Conservation (phyloP, 1,140 invertebrate species). For the Callitettix versicolor region DNA sequence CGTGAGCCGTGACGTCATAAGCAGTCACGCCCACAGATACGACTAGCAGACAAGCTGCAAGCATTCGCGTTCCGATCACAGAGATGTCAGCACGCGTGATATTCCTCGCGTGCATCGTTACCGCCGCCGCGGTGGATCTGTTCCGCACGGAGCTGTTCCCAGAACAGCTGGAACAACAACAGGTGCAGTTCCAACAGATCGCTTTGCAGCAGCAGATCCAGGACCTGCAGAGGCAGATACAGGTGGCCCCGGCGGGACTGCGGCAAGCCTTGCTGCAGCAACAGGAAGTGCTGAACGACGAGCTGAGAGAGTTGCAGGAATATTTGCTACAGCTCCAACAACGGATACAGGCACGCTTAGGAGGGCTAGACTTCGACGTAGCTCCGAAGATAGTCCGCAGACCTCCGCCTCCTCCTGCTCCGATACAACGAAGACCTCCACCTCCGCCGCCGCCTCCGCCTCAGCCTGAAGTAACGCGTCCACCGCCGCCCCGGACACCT, state of each 20-base stretch:
- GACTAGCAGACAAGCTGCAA: too few relatives aligned
- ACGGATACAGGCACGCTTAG: constrained; percentile 26
- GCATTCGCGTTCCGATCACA: too few relatives aligned
- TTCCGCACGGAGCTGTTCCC: constrained; percentile 25
- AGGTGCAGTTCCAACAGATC: constrained; percentile 22
- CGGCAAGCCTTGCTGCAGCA: constrained; percentile 12
- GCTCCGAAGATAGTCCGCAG: constrained; percentile 16
- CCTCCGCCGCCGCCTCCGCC: background rate
- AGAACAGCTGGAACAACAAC: constrained; percentile 28
- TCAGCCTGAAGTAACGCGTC: background rate
- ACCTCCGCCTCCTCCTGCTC: background rate
- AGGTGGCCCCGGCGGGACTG: constrained; percentile 13
- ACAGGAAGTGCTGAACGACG: constrained; percentile 13
- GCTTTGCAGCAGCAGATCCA: constrained; percentile 25
- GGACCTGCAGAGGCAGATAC: constrained; percentile 20
- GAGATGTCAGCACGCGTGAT: too few relatives aligned
- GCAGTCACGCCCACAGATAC: too few relatives aligned
- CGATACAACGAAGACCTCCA: background rate
- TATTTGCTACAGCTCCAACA: constrained; percentile 20
- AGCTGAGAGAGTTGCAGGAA: constrained; percentile 21
- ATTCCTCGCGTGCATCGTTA: too few relatives aligned
- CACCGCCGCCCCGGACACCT: background rate
- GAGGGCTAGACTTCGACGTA: constrained; percentile 16
- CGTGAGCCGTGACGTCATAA: too few relatives aligned
- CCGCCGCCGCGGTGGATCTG: background rate